Percentiles rank a stretch among this genome's conserved stretches.
phyloP scores from a whole-genome alignment of 2,888 invertebrate genomes.

The Drosophila monieri region DNA sequence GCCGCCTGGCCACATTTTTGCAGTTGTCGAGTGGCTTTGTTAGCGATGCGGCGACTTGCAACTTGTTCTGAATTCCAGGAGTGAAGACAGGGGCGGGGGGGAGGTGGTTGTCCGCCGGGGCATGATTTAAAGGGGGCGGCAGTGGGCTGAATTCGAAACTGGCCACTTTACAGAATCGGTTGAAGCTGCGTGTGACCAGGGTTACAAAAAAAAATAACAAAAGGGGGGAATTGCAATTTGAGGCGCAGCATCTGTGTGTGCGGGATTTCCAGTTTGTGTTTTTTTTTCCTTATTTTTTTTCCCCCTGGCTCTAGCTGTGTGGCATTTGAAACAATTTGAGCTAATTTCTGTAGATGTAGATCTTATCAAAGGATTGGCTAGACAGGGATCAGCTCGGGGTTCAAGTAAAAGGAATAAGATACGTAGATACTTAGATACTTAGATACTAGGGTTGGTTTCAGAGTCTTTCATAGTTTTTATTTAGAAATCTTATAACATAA shows the following conservation, averaged over 20 bases:
- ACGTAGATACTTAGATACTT: too few species aligned
- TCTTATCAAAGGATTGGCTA: conserved; percentile 39
- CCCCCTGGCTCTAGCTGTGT: conserved; percentile 21
- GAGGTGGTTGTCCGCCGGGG: too few species aligned
- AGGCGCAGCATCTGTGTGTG: conserved; percentile 51
- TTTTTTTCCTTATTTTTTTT: conserved; percentile 10
- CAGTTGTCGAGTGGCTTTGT: conserved; percentile 75
- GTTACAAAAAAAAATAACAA: neutral
- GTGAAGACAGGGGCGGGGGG: neutral
- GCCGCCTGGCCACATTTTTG: conserved; percentile 66
- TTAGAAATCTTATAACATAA: too few species aligned
- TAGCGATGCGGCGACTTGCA: conserved; percentile 61
- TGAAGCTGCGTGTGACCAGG: conserved; percentile 17
- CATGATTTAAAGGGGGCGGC: conserved; percentile 19
- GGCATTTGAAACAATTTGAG: conserved; percentile 58
- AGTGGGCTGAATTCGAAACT: conserved; percentile 33
- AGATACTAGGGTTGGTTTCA: too few species aligned
- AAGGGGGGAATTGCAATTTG: conserved; percentile 41
- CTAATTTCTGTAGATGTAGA: conserved; percentile 49
- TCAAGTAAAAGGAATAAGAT: conserved; percentile 12
- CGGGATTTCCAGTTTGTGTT: conserved; percentile 42
- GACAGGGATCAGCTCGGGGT: conserved; percentile 32
- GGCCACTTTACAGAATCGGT: conserved; percentile 46
- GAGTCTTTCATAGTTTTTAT: too few species aligned
- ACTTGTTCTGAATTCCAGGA: conserved; percentile 57